Percentiles rank a stretch among this genome's conserved stretches.
Conservation (phyloP, 2,797 vertebrate species). For the Poliocrania exsul region DNA sequence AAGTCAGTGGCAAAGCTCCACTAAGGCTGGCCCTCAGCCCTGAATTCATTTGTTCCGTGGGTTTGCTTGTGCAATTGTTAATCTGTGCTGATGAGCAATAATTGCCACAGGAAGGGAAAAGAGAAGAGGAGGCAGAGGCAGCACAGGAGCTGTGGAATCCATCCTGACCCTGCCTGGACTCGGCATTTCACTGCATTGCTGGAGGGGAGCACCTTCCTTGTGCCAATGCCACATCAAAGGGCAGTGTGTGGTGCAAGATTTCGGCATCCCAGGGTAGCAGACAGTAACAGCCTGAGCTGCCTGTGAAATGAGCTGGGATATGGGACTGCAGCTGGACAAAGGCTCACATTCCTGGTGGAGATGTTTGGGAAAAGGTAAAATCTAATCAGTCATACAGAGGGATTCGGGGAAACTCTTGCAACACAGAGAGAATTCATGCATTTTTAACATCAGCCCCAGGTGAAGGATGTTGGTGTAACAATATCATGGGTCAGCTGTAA, state of each 20-base stretch:
- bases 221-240: constrained; percentile 57
- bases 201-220: constrained; percentile 9
- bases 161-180: not conserved
- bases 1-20: not conserved
- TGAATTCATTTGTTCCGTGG: not conserved
- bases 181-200: not conserved
- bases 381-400: rapidly evolving
- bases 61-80: constrained; percentile 35
- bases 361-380: not conserved
- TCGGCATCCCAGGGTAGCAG: constrained; percentile 1
- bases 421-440: not conserved
- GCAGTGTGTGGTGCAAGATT: not conserved
- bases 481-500: not conserved
- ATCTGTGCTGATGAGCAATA: constrained; percentile 28
- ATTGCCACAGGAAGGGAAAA: constrained; percentile 42
- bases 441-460: not conserved
- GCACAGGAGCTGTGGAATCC: not conserved
- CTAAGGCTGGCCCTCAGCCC: constrained; percentile 30
- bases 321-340: not conserved
- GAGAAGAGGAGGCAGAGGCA: not conserved
- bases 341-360: not conserved
- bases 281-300: not conserved
- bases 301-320: not conserved
- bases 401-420: not conserved
- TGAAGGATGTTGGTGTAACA: not conserved